Base-by-base conservation (phyloP, 2,113 vertebrate species). In the Chrysemys picta region DNA sequence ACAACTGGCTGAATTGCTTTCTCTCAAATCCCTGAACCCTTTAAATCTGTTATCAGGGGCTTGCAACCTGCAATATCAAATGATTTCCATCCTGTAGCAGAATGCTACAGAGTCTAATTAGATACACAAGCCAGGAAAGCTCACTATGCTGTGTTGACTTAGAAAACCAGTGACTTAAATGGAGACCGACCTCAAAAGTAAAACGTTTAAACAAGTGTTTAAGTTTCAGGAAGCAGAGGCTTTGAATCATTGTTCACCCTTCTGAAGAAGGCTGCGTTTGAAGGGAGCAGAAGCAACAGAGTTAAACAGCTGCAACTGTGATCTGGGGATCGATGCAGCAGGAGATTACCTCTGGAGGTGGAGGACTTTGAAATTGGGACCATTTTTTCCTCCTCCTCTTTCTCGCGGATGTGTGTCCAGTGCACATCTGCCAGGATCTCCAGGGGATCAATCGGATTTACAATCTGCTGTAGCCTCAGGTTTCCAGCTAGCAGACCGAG, bases 261-360 rank as follows among this genome's bases (percentile, higher is more conserved):
- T 85, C 53, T 90, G 88, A 84, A 92, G 80, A 56, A 29, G 87
- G 54, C n/a, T 25, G 80, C 80, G 89, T 80, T 95, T 38, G 47
- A 94, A 90, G 19, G 89, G 75, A 0, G 0, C 54, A 95, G 87
- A 89, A 92, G 81, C 95, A 95, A 94, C 90, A 93, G 78, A 91
- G 87, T 80, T 94, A 91, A 96, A 92, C 84, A 93, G 96, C 88
- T 91, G 80, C 82, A 85, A 76, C 59, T 0, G 1, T 35, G 90
- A 82, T 76, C 62, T 76, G 76, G 35, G 80, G 82, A 75, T 0
- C 19, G 31, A 47, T 38, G 25, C 1, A 29, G 19, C 85, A 87
- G 47, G 93, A 89, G 93, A 98, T 99, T 99, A 99, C 99, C 99
- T 99, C 99, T 98, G 94, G 98, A 98, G 98, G 98, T 94, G 84